Base-by-base conservation (phyloP, 2,113 vertebrate species). In the Xenotilapia flavipinnis region DNA sequence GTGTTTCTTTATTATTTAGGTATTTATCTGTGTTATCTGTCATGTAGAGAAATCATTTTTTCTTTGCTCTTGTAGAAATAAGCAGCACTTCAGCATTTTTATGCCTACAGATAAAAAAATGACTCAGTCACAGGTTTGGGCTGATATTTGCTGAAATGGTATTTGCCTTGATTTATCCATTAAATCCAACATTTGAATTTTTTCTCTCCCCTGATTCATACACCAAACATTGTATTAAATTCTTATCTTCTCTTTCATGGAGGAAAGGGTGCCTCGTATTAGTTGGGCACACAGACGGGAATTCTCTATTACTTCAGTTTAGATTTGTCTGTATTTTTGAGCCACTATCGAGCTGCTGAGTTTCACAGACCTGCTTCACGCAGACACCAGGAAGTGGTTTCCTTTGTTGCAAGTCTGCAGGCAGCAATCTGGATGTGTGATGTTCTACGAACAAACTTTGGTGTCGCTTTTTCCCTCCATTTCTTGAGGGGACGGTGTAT, bases 351-450 rank as follows among this genome's bases (percentile, higher is more conserved):
- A 68, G 36, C 33, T 68, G 33, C 36, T 68, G 19, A 36, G 31
- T 38, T 65, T 65, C 60, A 65, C 60, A 62, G 31, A 36, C 58
- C 31, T 62, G 60, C 33, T 38, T 65, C 19, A 65, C 1, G 1
- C 60, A 38, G 10, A 65, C 60, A 68, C 19, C 62, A 8, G 62
- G 19, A 0, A 40, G 17, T 40, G 19, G 33, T 0, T 68, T 68
- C 0, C 11, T 68, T 38, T 38, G 19, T 38, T 38, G 62, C 11
- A 68, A 68, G 10, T 21, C 31, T 68, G 33, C 19, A n/a, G 33
- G 10, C 3, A 38, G 19, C 11, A 21, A 68, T n/a, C 0, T 13
- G 33, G 0, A 68, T 21, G 62, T 40, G 62, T 40, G 19, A 40
- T 68, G 33, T 65, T 33, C 0, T 33, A 36, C 0, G 0, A 36